Base-by-base conservation (phyloP, 1,140 invertebrate genomes). In the Cephus cinctus region DNA sequence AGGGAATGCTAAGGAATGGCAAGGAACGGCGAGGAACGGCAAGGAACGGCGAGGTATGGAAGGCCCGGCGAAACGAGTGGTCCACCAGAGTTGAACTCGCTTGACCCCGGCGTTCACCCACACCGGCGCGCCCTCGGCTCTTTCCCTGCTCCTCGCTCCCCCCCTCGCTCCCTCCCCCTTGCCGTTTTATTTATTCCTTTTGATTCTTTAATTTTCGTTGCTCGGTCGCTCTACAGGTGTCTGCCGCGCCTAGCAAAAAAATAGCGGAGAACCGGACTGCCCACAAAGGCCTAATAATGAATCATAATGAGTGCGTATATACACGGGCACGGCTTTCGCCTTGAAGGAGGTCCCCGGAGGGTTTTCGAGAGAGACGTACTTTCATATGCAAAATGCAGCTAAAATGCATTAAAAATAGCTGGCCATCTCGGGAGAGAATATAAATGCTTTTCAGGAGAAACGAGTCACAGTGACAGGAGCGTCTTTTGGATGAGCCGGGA, bases 231-330 rank as follows among this genome's bases (percentile, higher is more conserved):
- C 49, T 58, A 63, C 57, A 67, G 59, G 65, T 67, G 57, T 60
- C 52, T 52, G 56, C 49, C 57, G 64, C 56, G 52, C 63, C 60
- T 57, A 56, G 56, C 50, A 6, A 16, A 55, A 56, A 61, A 61
- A 35, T 36, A 22, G 3, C 21, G 47, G 35, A 56, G 54, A 66
- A 67, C 55, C 67, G 55, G 60, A 65, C 59, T 58, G 55, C 50
- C 47, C 58, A 63, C 66, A 71, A 71, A 67, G 50, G 58, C 54
- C 55, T 57, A 65, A 67, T 69, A 71, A 69, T 67, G 65, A 69
- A 68, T 65, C 62, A 63, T 69, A 67, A 69, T 69, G 62, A 69
- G 54, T 57, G 46, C 43, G 51, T 48, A 34, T 31, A 47, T 47
- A 27, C 39, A 42, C 27, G 47, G 31, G 45, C 50, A 50, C 48